phyloP scores from a whole-genome alignment of 2,888 invertebrate species.

The Drosophila meridiana region DNA sequence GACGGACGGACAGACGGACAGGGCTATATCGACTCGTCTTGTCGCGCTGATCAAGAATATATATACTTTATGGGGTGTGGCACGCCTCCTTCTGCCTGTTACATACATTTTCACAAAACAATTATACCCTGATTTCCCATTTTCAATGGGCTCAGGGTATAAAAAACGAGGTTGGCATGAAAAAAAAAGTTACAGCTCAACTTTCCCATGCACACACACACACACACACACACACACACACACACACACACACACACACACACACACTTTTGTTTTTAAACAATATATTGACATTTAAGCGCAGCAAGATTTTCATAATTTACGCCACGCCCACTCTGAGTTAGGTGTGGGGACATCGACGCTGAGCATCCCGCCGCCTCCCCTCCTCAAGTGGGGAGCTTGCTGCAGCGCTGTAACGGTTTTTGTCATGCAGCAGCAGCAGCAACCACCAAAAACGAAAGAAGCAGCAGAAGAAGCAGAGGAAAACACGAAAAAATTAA shows the following conservation, averaged over 20 bases:
- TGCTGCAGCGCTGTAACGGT: conserved; percentile 44
- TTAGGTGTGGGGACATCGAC: conserved; percentile 25
- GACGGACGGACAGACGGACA: too few species aligned
- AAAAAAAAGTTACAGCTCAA: conserved; percentile 23
- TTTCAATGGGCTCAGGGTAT: too few species aligned
- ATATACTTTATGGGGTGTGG: too few species aligned
- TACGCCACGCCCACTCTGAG: conserved; percentile 32
- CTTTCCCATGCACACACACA: conserved; percentile 42
- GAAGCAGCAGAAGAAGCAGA: conserved; percentile 1
- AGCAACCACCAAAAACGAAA: conserved; percentile 25
- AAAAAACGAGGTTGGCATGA: conserved; percentile 5
- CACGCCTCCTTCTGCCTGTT: too few species aligned
- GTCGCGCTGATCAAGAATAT: too few species aligned
- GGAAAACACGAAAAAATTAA: conserved; percentile 13
- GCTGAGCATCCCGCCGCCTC: conserved; percentile 8
- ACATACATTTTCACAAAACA: too few species aligned
- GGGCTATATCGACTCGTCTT: too few species aligned
- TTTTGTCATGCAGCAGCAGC: conserved; percentile 22
- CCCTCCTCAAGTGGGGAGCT: conserved; percentile 28
- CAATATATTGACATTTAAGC: conserved; percentile 53
- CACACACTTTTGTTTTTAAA: neutral
- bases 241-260: too few species aligned
- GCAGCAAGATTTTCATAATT: conserved; percentile 32
- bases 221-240: too few species aligned
- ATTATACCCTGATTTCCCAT: too few species aligned